These are phyloP conservation scores for Piscicola geometra DNA, from an alignment of 2,888 invertebrate genomes.

Conservation along the genomic window DNA sequence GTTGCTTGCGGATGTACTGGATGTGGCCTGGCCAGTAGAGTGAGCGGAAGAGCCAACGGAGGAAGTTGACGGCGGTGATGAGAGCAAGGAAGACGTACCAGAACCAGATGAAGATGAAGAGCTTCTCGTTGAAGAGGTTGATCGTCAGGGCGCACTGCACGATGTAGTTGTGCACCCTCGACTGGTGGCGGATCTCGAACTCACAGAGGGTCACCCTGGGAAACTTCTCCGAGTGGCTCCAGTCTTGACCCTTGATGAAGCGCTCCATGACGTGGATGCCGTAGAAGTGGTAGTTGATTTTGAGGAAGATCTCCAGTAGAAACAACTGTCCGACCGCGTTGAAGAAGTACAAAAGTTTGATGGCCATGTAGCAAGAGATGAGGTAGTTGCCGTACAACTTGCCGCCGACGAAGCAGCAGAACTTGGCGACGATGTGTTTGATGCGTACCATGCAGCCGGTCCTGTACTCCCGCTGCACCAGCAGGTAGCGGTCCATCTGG, in stretches of 20 bases:
- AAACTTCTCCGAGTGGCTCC: conserved; percentile 53
- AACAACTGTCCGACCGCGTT: conserved; percentile 58
- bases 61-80: conserved; percentile 44
- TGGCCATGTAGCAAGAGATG: conserved; percentile 57
- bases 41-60: conserved; percentile 46
- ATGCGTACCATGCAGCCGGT: conserved; percentile 54
- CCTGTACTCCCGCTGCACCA: conserved; percentile 56
- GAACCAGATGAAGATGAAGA: conserved; percentile 48
- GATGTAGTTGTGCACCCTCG: conserved; percentile 45
- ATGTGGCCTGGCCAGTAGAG: conserved; percentile 47
- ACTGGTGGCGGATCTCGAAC: conserved; percentile 51
- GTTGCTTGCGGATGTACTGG: conserved; percentile 45
- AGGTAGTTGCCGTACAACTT: conserved; percentile 58
- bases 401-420: conserved; percentile 55
- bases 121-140: conserved; percentile 48
- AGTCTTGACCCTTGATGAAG: conserved; percentile 54
- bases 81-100: conserved; percentile 46
- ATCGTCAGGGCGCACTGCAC: conserved; percentile 48
- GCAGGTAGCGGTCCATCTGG: conserved; percentile 58
- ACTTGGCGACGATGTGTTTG: conserved; percentile 54
- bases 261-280: conserved; percentile 58
- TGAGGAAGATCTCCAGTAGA: conserved; percentile 58
- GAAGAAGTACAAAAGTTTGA: conserved; percentile 56
- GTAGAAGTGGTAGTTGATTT: conserved; percentile 55
- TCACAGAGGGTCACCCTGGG: conserved; percentile 56